Conservation (phyloP, 2,797 vertebrate species). For the Melanotaenia boesemani region DNA sequence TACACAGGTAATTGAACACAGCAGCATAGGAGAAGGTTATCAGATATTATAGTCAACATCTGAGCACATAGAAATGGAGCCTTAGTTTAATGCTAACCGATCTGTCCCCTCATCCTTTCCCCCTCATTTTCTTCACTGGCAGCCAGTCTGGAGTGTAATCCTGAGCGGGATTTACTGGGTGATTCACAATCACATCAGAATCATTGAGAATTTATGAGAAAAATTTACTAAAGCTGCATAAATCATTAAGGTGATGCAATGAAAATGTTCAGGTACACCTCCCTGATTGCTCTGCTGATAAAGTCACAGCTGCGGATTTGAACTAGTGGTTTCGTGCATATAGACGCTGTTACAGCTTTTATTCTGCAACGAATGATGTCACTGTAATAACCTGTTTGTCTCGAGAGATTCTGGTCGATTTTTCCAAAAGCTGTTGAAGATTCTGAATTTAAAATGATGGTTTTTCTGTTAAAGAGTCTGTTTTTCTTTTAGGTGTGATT, state of each 20-base stretch:
- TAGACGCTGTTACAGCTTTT: neutral
- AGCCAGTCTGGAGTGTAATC: neutral
- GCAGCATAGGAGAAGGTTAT: constrained; percentile 20
- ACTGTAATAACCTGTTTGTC: neutral
- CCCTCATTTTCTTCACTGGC: constrained; percentile 8
- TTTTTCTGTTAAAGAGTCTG: neutral
- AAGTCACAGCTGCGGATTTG: constrained; percentile 9
- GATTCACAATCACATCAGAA: constrained; percentile 1
- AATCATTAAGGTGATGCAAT: constrained; percentile 16
- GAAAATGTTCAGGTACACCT: constrained; percentile 11
- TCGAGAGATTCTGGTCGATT: neutral
- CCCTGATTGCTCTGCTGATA: neutral
- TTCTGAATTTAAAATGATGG: neutral
- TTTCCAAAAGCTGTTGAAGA: neutral
- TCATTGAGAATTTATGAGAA: constrained; percentile 17
- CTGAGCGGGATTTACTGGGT: neutral
- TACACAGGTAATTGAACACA: constrained; percentile 64
- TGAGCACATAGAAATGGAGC: constrained; percentile 30
- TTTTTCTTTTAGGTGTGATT: neutral
- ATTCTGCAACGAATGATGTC: neutral
- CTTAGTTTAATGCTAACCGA: constrained; percentile 23
- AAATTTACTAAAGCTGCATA: constrained; percentile 17
- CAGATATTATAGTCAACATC: constrained; percentile 55
- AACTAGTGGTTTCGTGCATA: constrained; percentile 9
- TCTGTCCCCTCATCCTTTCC: constrained; percentile 18